A percentile compares a stretch with the other conserved stretches of the same genome.
Evolutionary conservation across 2,888 invertebrate species (phyloP).

Genomic region (Anagyrus pseudococci): DNA sequence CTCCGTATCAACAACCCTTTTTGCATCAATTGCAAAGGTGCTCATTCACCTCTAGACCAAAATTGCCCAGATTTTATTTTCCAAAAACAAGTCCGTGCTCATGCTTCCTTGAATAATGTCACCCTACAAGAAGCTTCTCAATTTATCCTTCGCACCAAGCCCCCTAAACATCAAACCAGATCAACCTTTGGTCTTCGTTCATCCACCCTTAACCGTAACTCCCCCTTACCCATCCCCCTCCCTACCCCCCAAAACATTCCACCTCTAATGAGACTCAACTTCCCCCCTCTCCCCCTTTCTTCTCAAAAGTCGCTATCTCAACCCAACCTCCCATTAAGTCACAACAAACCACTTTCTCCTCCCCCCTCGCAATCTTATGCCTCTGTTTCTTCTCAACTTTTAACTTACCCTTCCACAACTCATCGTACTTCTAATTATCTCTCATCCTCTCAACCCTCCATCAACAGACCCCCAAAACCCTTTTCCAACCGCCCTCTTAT

Average conservation of each 20-base stretch:
- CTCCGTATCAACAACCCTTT: not conserved
- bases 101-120: not conserved
- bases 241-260: not conserved
- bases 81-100: not conserved
- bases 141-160: not conserved
- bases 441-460: too few relatives aligned
- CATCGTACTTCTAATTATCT: too few relatives aligned
- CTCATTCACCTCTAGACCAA: slow-evolving; percentile 1
- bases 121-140: not conserved
- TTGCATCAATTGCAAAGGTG: slow-evolving; percentile 1
- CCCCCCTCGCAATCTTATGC: too few relatives aligned
- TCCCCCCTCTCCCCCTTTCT: not conserved
- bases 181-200: too few relatives aligned
- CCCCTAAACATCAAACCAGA: not conserved
- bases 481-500: too few relatives aligned
- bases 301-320: too few relatives aligned
- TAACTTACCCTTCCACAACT: too few relatives aligned
- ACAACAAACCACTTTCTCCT: too few relatives aligned
- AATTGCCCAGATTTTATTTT: slow-evolving; percentile 3
- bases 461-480: too few relatives aligned
- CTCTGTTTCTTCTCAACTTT: too few relatives aligned
- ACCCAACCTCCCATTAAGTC: too few relatives aligned
- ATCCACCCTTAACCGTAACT: not conserved
- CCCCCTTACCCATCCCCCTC: not conserved
- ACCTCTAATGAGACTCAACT: not conserved